phyloP scores from a whole-genome alignment of 2,888 invertebrate genomes.

The Agelastica alni region DNA sequence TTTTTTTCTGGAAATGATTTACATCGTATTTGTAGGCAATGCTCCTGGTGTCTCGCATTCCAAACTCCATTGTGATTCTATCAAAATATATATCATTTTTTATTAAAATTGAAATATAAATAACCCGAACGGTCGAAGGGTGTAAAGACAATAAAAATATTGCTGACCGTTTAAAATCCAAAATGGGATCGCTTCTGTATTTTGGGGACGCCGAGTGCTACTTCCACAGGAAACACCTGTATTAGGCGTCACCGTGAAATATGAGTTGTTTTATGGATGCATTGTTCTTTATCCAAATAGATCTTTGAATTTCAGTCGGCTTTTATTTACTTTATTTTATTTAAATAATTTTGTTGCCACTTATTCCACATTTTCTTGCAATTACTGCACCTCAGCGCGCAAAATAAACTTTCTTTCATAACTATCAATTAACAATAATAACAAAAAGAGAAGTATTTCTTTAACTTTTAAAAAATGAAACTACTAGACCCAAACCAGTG shows the following conservation, averaged over 20 bases:
- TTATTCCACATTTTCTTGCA: background rate
- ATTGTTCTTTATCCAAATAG: conserved; percentile 10
- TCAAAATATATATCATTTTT: background rate
- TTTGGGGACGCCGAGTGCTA: background rate
- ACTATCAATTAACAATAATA: too few relatives aligned
- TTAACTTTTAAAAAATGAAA: too few relatives aligned
- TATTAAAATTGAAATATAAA: background rate
- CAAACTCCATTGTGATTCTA: background rate
- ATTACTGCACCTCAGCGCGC: too few relatives aligned
- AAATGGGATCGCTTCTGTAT: conserved; percentile 1
- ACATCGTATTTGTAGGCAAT: too few relatives aligned
- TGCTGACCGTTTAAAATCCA: conserved; percentile 6
- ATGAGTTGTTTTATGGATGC: conserved; percentile 9
- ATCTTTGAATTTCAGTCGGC: background rate
- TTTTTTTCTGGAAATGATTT: too few relatives aligned
- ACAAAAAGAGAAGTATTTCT: too few relatives aligned
- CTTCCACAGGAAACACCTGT: conserved; percentile 8
- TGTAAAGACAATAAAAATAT: conserved; percentile 3
- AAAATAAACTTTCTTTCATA: too few relatives aligned
- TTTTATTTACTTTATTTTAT: background rate
- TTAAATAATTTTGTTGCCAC: background rate
- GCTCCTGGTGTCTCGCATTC: too few relatives aligned
- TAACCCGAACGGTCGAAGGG: background rate
- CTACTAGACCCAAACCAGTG: background rate
- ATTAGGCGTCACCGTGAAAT: conserved; percentile 5